These are phyloP conservation scores for Merops nubicus DNA, from an alignment of 2,113 vertebrate species.

Conservation along the genomic window DNA sequence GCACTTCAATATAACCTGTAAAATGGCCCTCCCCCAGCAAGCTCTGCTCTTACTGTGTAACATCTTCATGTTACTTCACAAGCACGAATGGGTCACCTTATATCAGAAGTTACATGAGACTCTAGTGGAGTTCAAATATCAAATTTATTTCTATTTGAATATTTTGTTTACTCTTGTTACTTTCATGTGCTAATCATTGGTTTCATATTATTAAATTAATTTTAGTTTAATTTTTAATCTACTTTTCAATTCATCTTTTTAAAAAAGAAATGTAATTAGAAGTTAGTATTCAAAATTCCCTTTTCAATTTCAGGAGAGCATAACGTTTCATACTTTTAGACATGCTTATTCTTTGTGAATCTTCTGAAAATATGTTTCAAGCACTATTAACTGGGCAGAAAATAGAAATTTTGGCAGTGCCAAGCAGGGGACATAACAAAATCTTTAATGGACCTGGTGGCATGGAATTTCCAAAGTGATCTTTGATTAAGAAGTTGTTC, in stretches of 20 bases:
- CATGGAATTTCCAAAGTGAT: background rate
- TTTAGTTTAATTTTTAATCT: background rate
- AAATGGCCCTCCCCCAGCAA: background rate
- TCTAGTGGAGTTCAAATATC: background rate
- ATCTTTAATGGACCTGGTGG: background rate
- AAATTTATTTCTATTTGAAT: background rate
- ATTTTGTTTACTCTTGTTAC: background rate
- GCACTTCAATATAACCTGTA: background rate
- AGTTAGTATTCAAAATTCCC: background rate
- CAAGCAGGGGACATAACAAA: background rate
- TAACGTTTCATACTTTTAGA: background rate
- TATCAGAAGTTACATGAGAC: background rate
- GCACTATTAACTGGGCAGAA: background rate
- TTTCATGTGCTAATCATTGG: background rate
- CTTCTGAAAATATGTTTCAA: background rate
- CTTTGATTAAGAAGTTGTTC: slow-evolving; percentile 8
- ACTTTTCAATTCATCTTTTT: background rate
- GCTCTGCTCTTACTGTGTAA: background rate
- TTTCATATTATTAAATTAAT: background rate
- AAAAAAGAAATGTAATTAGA: background rate
- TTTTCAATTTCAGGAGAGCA: background rate
- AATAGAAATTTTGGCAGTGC: background rate
- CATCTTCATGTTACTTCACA: background rate
- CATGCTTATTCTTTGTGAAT: background rate
- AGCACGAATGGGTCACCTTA: background rate